phyloP scores from a whole-genome alignment of 2,888 invertebrate genomes.

The Idaea straminata region DNA sequence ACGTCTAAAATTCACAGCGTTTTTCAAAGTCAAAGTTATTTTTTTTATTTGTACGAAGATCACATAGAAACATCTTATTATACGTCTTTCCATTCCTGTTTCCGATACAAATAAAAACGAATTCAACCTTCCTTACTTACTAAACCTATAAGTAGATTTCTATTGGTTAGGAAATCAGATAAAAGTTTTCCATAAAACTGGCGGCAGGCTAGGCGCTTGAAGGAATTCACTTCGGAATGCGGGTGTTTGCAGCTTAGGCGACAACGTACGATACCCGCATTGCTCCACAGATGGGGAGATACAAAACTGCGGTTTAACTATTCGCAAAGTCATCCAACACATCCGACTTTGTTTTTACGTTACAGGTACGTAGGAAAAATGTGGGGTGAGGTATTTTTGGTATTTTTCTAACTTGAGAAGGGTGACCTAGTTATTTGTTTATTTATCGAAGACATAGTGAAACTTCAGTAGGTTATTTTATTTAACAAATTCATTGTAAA shows the following conservation, averaged over 20 bases:
- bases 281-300: conserved; percentile 17
- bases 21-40: no score
- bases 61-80: no score
- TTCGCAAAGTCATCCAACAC: conserved; percentile 39
- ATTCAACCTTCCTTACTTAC: conserved; percentile 4
- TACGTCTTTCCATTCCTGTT: no score
- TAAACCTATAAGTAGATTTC: not conserved
- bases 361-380: conserved; percentile 18
- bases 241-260: conserved; percentile 12
- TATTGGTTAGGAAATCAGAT: not conserved
- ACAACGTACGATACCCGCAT: conserved; percentile 19
- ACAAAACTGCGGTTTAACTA: conserved; percentile 38
- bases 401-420: conserved; percentile 15
- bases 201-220: conserved; percentile 8
- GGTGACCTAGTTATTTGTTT: conserved; percentile 15
- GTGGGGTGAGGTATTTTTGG: conserved; percentile 5
- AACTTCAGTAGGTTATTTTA: not conserved
- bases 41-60: no score
- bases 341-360: conserved; percentile 29
- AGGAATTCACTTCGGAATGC: conserved; percentile 12
- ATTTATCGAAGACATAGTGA: not conserved
- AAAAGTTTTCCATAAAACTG: conserved; percentile 17
- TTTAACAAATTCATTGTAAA: no score
- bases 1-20: no score
- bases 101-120: no score